Base-by-base conservation (phyloP, 2,113 vertebrate genomes). In the Trematocara stigmaticum region DNA sequence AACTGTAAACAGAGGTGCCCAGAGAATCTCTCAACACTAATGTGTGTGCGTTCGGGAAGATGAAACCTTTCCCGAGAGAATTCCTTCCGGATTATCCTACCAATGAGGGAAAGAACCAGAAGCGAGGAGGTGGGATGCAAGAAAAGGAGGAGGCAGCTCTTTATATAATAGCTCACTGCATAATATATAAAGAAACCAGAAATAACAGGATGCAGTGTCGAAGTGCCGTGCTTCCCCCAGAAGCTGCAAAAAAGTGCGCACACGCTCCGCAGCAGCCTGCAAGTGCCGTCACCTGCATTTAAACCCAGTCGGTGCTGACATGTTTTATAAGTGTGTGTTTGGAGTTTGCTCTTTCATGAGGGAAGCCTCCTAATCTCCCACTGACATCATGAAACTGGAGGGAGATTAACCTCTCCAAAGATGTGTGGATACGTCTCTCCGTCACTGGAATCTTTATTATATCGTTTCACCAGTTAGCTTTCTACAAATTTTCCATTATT, bases 101-200 rank as follows among this genome's bases (percentile, higher is more conserved):
- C 92, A 94, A 90, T 64, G 79, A 95, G 85, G 84, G 91, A 94
- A 93, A 88, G 66, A 90, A 86, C 85, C 84, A 90, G 87, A 91
- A 93, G 79, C 16, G 49, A 64, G 84, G 83, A 87, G 64, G 91
- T 64, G 82, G 89, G 84, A 82, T 9, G 81, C 80, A 16, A 84
- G 29, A 84, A 57, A 79, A 66, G 84, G 79, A 89, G 92, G 81
- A 83, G 92, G 88, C 51, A 69, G 89, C 85, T 88, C 91, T 86
- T 96, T 95, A 94, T 94, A 88, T 95, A 95, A 95, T 86, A 89
- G 81, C 87, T 82, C 86, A 78, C 91, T 95, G 91, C 87, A 94
- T 91, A 91, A 94, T 90, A 91, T 89, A 92, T 89, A 85, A 90
- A 90, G 82, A 87, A 88, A 92, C 76, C 86, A 85, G 64, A 90